Conservation (phyloP, 2,113 vertebrate species). For the Gila orcuttii region DNA sequence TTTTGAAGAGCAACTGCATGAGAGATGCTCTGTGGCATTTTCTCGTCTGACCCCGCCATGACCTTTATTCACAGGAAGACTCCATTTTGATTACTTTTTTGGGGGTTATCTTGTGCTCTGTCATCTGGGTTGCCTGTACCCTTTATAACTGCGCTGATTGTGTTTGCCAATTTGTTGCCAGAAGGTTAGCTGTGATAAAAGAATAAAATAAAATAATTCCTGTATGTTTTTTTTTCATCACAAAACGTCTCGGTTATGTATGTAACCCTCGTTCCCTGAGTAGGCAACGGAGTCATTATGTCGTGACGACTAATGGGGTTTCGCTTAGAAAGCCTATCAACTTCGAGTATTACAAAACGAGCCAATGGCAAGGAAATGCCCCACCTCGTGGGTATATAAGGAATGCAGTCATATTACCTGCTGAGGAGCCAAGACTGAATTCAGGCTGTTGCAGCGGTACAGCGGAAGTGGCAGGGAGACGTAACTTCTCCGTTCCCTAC, state of each 20-base stretch:
- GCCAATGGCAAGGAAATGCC: too few relatives aligned
- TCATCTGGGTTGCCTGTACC: conserved; percentile 35
- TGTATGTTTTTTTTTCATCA: conserved; percentile 15
- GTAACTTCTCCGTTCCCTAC: too few relatives aligned
- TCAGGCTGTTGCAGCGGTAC: too few relatives aligned
- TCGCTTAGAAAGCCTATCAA: too few relatives aligned
- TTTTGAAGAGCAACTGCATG: conserved; percentile 30
- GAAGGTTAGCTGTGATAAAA: conserved; percentile 35
- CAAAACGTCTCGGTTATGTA: background rate
- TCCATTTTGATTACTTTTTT: conserved; percentile 57
- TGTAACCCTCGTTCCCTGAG: too few relatives aligned
- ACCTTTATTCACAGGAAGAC: conserved; percentile 46
- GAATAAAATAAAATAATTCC: conserved; percentile 14
- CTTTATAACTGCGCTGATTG: conserved; percentile 37
- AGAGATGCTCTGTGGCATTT: conserved; percentile 56
- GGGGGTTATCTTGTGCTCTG: conserved; percentile 30
- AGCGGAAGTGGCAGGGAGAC: too few relatives aligned
- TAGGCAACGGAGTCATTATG: too few relatives aligned
- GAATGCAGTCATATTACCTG: too few relatives aligned
- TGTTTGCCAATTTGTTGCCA: conserved; percentile 45
- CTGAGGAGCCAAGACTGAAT: too few relatives aligned
- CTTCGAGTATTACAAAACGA: too few relatives aligned
- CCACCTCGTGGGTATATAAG: too few relatives aligned
- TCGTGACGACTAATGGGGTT: too few relatives aligned
- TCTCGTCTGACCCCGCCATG: conserved; percentile 26